Evolutionary conservation across 1,140 invertebrate species (phyloP), one percentile per base, ranked within the genome.

Genomic region (Centruroides vittatus): DNA sequence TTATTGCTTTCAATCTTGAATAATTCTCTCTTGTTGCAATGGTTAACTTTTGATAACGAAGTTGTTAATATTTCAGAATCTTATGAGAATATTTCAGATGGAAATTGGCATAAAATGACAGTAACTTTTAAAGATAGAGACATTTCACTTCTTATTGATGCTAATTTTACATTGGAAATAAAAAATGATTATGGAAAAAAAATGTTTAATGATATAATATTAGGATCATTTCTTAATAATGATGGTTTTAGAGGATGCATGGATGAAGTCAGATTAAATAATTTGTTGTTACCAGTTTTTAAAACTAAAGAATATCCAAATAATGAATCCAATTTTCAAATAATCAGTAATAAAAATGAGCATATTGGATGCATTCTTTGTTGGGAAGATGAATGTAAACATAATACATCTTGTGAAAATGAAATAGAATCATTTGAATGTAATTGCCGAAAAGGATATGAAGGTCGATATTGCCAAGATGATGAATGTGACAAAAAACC

Each of bases 241-340:
- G 41, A 41, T 41, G 73, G 75, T 48, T 86, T 82, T 64, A 79
- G 93, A 76, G 95, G 94, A 3, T 98, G 94, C 71, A 73, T 98
- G 60, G 84, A 86, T n/a, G 89, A 94, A 72, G 84, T 93, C 35
- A 80, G 89, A 62, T 84, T 98, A 59, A 88, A 87, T 12, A 79
- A 79, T 50, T 79, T 92, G 61, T 78, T 96, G 13, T 73, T 96
- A 48, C 90, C 93, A n/a, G 97, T 88, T 72, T 96, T 93, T 54
- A 51, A 61, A 13, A n/a, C 10, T 35, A 46, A 36, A 23, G n/a
- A 51, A n/a, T 55, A 55, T 13, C 41, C 48, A 3, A 57, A 36
- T 48, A 57, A 48, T 12, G 23, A 35, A 0, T 58, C 53, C 13
- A 57, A 57, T 8, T 64, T 64, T 49, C 35, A 62, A 6, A 52